Base-by-base conservation (phyloP, 1,140 invertebrate genomes). In the Vanessa tameamea region DNA sequence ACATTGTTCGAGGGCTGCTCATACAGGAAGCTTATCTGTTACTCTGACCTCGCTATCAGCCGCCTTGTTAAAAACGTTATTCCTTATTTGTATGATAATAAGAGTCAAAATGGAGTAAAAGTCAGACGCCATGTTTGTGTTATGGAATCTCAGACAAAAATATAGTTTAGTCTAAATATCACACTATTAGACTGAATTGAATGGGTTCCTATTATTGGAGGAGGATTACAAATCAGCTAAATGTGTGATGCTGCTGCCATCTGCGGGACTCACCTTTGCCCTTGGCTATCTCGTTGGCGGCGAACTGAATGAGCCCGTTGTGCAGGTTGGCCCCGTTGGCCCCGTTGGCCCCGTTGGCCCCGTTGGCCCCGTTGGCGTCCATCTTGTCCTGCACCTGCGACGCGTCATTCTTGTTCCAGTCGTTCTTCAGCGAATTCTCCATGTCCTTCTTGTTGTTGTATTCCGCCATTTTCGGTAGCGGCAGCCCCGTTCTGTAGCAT, bases 251-350 rank as follows among this genome's bases (percentile, higher is more conserved):
- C 6, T 43, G 3, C 7, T 8, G 6, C 9, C 9, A 43, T 43
- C 37, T 61, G 13, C 13, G 7, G 12, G 20, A 5, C 55, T 75
- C 20, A 91, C 88, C 83, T 83, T 91, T 91, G 59, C 94, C 94
- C 89, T 97, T 97, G 12, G 94, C 93, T 74, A 96, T 95, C 73
- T 96, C 96, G 78, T 95, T 96, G 4, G 95, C 94, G 43, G 95
- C 93, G 73, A 93, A 96, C 51, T 92, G 89, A 7, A 95, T 82
- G 11, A 95, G 87, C 15, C 95, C 91, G 59, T 93, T 93, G 75
- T 92, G 89, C 1, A 92, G 83, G 50, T 88, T 76, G n/a, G 85
- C 83, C 1, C 85, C 78, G 48, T 91, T 91, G 12, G 87, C 84
- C 7, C 83, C 84, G 15, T 82, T 84, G 12, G 81, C 73, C 5